Evolutionary conservation across 1,140 invertebrate species (phyloP), one percentile per base, ranked within the genome.

Genomic region (Homarus americanus): DNA sequence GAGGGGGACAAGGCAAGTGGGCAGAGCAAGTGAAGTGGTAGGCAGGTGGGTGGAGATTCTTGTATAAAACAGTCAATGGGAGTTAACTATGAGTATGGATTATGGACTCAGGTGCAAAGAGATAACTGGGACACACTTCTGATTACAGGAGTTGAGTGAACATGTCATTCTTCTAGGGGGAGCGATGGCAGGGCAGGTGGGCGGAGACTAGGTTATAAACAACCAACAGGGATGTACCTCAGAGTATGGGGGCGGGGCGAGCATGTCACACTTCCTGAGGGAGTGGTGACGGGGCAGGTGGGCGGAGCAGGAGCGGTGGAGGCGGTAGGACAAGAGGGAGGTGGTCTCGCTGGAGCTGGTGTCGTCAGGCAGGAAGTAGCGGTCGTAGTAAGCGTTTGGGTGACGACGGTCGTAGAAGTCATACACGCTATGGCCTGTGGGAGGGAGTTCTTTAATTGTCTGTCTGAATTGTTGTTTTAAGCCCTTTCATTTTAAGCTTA

Each of bases 251-350:
- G 87, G 89, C 10, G 89, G 89, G 24, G 86, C 86, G n/a, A 80
- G 58, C 89, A 91, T 91, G 32, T 91, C 89, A 91, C 89, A 91
- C 82, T 91, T 91, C 76, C 82, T 85, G 73, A 85, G 7, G 49
- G 89, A 79, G 34, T 88, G 86, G 44, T 91, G 89, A 12, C 82
- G 72, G 15, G 86, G 86, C 20, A 91, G 82, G 75, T 91, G 89
- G 53, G 89, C 36, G 82, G 89, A 91, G 32, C 89, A 91, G 63
- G 89, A 91, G 9, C 89, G 89, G 53, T 91, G 89, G 41, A 91
- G 89, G 49, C 82, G 49, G 73, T 91, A 91, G n/a, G 89, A 91
- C n/a, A 91, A 73, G 1, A 91, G 75, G 20, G 89, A 91, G n/a
- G 89, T 85, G 0, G 89, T 91, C 58, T 91, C 89, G 28, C 89